Evolutionary conservation across 2,797 vertebrate species (phyloP), one percentile per base, ranked within the genome.

Genomic region (Propithecus deckenii): DNA sequence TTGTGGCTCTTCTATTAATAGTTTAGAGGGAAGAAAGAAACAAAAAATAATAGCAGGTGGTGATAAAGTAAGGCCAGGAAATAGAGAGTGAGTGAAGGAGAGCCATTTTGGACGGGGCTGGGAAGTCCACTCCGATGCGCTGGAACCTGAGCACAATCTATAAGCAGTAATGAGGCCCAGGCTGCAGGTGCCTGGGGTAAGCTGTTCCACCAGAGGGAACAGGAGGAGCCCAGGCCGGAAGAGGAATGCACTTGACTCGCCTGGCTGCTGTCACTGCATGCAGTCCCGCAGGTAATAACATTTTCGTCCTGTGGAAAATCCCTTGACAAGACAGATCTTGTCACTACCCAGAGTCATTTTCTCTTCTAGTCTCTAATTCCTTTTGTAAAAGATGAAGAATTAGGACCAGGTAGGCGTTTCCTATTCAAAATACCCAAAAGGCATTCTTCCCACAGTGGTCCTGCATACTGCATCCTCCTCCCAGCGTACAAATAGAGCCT

Each of bases 151-250:
- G 41, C 23, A 10, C 32, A 10, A 1, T 35, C 41, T 38, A 2
- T 3, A 15, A 1, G 23, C 78, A 7, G 7, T 8, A 4, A 35
- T 6, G 65, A 22, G 38, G 32, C 6, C 4, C 0, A 0, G 8
- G 11, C 61, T 38, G 11, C 48, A n/a, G 28, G 28, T 22, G 8
- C 12, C 6, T 8, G 25, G 38, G 46, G 65, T 10, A 65, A 28
- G 4, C 20, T 3, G 0, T 22, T 17, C 71, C 55, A 6, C 1
- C 46, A n/a, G 48, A 9, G n/a, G 5, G 13, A 38, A 15, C 0
- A 7, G 30, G 25, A 32, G 17, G 35, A 71, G 1, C 11, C 35
- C 7, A 8, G 7, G 30, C 13, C 76, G 4, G 4, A 7, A 23
- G 55, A 8, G 5, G 14, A n/a, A 11, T 13, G 32, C 4, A 4